Evolutionary conservation across 2,113 vertebrate genomes (phyloP).

Genomic region (Saccopteryx leptura): DNA sequence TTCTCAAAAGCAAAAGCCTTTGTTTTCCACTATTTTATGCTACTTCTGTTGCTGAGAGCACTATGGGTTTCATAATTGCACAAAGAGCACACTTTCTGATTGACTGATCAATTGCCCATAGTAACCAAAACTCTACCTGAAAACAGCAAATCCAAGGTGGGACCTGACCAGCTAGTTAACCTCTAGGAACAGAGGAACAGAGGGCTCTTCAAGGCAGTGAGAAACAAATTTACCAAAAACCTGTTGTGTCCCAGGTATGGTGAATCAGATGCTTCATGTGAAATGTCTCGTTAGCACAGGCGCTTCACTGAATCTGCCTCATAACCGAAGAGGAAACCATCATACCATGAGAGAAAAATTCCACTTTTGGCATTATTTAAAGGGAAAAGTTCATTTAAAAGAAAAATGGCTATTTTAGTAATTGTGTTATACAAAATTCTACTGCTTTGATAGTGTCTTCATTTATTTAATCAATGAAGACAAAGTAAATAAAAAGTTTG

Average conservation of each 20-base stretch:
- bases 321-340: background rate
- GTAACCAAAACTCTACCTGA: background rate
- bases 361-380: background rate
- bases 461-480: constrained; percentile 8
- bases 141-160: background rate
- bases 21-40: background rate
- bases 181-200: background rate
- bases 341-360: background rate
- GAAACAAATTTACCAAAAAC: constrained; percentile 60
- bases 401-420: background rate
- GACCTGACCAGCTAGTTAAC: background rate
- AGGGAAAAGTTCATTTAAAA: background rate
- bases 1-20: background rate
- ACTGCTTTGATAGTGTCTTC: background rate
- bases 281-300: background rate
- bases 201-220: background rate
- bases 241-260: background rate
- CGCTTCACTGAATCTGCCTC: background rate
- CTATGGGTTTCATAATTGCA: background rate
- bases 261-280: background rate
- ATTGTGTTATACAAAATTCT: background rate
- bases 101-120: background rate
- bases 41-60: background rate
- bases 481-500: background rate
- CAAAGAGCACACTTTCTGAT: background rate